Evolutionary conservation across 2,797 vertebrate species (phyloP).

Genomic region (Parambassis ranga): DNA sequence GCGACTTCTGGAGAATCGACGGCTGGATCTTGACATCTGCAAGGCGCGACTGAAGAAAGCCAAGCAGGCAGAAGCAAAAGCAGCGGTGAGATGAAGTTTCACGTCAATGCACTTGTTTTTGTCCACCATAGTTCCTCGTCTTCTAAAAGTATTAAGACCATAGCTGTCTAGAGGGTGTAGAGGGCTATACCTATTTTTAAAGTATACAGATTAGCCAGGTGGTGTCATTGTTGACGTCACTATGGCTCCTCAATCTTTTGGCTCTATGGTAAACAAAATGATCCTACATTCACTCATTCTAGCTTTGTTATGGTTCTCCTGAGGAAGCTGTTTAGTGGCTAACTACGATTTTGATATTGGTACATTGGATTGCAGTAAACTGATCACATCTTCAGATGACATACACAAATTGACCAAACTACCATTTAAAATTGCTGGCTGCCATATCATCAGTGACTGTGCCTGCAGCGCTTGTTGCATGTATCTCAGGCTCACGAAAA

Average conservation of each 20-base stretch:
- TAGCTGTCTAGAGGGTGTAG: no score
- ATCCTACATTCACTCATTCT: no score
- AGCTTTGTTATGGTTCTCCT: no score
- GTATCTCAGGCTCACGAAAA: not conserved
- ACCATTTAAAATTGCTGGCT: not conserved
- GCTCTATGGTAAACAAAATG: no score
- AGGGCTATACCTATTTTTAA: no score
- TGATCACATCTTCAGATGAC: not conserved
- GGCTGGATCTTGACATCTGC: slow-evolving; percentile 93
- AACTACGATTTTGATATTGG: no score
- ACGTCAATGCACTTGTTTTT: not conserved
- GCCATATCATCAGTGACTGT: no score
- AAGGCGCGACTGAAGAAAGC: slow-evolving; percentile 95
- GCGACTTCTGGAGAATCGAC: slow-evolving; percentile 90
- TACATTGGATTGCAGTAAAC: no score
- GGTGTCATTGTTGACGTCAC: no score
- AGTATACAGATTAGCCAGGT: no score
- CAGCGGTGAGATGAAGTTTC: slow-evolving; percentile 81
- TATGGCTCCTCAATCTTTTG: no score
- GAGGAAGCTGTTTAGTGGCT: no score
- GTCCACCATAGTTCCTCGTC: not conserved
- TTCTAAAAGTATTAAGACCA: not conserved
- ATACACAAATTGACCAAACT: slow-evolving; percentile 4
- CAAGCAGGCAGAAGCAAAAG: slow-evolving; percentile 92
- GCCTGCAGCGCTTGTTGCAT: not conserved